phyloP scores from a whole-genome alignment of 2,888 invertebrate species.

The Drosophila seclusa region DNA sequence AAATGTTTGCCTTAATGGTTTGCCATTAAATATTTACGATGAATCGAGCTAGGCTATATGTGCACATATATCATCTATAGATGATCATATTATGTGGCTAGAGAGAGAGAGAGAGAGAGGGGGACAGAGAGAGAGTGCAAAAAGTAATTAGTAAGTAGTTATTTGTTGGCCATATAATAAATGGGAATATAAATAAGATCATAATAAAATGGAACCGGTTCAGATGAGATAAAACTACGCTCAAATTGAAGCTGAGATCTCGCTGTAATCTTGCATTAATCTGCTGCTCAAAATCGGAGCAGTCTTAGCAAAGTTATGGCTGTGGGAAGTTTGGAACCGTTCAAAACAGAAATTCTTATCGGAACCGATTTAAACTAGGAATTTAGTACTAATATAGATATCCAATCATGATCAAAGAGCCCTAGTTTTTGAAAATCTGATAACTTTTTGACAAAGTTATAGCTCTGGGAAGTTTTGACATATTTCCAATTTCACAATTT shows the following conservation, averaged over 20 bases:
- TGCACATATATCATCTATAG: conserved; percentile 2
- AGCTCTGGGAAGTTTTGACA: background rate
- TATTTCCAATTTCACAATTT: background rate
- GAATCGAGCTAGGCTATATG: background rate
- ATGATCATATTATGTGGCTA: background rate
- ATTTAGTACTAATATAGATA: background rate
- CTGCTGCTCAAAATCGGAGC: background rate
- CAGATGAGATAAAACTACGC: background rate
- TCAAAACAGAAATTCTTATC: background rate
- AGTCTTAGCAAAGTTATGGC: background rate
- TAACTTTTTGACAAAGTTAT: background rate
- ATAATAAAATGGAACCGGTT: background rate
- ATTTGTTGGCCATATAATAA: background rate
- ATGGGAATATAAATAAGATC: background rate
- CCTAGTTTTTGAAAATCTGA: background rate
- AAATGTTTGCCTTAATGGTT: conserved; percentile 9
- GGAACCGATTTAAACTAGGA: background rate
- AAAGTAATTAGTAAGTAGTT: background rate
- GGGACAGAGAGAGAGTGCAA: background rate
- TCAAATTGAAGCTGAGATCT: no score
- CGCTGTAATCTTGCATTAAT: background rate
- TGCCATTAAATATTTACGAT: conserved; percentile 24
- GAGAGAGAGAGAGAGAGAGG: no score
- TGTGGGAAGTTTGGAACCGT: background rate
- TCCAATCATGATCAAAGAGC: background rate